These are phyloP conservation scores for Chinchilla lanigera DNA, from an alignment of 2,113 vertebrate genomes.

Conservation along the genomic window DNA sequence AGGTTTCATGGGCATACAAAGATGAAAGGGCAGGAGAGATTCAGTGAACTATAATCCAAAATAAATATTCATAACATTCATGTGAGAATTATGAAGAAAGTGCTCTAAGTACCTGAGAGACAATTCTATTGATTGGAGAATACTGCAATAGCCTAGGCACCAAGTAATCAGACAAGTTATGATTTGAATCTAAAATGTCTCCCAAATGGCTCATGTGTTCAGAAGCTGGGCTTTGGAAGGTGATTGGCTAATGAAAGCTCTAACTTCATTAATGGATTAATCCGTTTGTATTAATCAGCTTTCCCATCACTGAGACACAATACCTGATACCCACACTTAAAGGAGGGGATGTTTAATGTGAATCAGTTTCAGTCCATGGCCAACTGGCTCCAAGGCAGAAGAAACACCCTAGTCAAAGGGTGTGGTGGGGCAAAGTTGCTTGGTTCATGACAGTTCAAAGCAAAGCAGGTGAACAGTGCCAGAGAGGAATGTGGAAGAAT, in stretches of 20 bases:
- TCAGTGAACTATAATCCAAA: conserved; percentile 52
- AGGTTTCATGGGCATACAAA: not conserved
- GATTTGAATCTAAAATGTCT: not conserved
- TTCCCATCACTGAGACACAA: not conserved
- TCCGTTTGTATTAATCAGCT: not conserved
- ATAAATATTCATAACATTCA: not conserved
- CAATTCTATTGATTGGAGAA: not conserved
- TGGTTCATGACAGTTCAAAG: not conserved
- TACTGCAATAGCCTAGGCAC: not conserved
- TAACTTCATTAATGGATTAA: not conserved
- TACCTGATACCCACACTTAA: not conserved
- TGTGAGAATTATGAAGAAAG: not conserved
- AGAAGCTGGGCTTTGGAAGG: not conserved
- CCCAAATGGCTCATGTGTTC: not conserved
- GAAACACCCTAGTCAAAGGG: not conserved
- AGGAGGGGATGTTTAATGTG: not conserved
- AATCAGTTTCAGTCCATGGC: not conserved
- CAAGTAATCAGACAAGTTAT: not conserved
- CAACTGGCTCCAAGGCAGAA: not conserved
- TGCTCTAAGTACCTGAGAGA: not conserved
- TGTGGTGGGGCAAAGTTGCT: not conserved
- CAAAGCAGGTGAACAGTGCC: not conserved
- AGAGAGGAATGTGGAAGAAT: not conserved
- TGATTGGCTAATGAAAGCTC: not conserved
- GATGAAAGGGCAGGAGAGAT: not conserved